A percentile compares a stretch with the other conserved stretches of the same genome.
Conservation (phyloP, 1,140 invertebrate genomes). For the Halictus rubicundus region DNA sequence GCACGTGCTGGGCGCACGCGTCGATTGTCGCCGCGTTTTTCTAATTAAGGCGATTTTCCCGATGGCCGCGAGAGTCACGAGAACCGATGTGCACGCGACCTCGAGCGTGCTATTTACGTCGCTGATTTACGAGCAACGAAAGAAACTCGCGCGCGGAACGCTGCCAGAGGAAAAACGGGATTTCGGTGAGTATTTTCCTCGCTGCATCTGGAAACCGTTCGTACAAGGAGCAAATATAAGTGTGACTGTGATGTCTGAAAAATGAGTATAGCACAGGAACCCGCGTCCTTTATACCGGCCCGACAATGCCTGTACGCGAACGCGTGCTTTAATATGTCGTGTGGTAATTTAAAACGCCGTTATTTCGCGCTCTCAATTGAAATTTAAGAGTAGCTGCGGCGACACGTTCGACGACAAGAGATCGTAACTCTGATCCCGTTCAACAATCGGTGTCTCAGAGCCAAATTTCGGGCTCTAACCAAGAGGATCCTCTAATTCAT, state of each 20-base stretch:
- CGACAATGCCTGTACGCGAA: background rate
- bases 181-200: constrained; percentile 2
- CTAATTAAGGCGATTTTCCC: constrained; percentile 46
- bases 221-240: background rate
- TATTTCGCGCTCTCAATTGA: too few species aligned
- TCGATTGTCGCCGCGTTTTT: constrained; percentile 18
- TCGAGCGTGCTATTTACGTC: constrained; percentile 12
- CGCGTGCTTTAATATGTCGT: too few species aligned
- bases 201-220: background rate
- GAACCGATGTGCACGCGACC: constrained; percentile 13
- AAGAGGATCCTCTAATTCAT: too few species aligned
- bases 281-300: background rate
- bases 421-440: too few species aligned
- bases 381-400: background rate
- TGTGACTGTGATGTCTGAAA: background rate
- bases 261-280: background rate
- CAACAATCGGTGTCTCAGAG: too few species aligned
- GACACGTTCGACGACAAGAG: background rate
- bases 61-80: constrained; percentile 32
- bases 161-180: constrained; percentile 2
- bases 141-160: constrained; percentile 1
- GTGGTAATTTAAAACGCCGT: too few species aligned
- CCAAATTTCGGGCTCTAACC: too few species aligned
- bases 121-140: constrained; percentile 9
- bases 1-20: constrained; percentile 21